A percentile compares a stretch with the other conserved stretches of the same genome.
These are phyloP conservation scores for Pterocles orientalis DNA, from an alignment of 2,113 vertebrate genomes.

Conservation along the genomic window DNA sequence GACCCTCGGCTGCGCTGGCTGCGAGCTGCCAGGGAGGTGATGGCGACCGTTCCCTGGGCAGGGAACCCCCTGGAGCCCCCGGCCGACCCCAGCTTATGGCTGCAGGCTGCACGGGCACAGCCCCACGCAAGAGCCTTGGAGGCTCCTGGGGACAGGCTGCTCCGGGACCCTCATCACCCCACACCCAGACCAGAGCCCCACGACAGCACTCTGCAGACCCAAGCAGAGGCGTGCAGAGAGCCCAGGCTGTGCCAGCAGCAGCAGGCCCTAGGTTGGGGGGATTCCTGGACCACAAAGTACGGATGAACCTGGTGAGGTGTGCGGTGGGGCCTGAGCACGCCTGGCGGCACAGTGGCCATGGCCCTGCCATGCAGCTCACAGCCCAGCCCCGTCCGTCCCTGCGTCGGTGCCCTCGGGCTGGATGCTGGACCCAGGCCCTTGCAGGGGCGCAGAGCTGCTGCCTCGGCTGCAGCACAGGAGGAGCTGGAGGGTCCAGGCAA, in stretches of 20 bases:
- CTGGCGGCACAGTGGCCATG: rapidly evolving
- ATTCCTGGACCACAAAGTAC: too few species aligned
- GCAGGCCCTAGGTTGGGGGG: too few species aligned
- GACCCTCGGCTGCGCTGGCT: too few species aligned
- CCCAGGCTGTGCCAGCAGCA: background rate
- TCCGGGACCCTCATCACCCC: background rate
- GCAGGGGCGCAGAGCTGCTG: background rate
- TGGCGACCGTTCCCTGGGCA: too few species aligned
- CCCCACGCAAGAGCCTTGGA: too few species aligned
- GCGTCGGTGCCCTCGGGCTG: rapidly evolving
- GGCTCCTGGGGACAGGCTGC: background rate
- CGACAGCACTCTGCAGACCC: background rate
- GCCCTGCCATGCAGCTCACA: rapidly evolving
- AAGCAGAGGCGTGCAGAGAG: rapidly evolving
- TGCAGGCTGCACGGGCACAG: background rate
- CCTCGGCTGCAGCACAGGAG: background rate
- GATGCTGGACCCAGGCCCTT: rapidly evolving
- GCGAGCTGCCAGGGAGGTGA: too few species aligned
- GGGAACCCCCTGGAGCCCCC: too few species aligned
- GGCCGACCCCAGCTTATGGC: background rate
- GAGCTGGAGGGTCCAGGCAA: background rate
- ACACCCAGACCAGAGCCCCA: background rate
- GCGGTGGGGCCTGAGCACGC: background rate
- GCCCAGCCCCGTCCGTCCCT: background rate
- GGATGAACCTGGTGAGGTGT: background rate